Percentiles rank a stretch among this genome's conserved stretches.
These are phyloP conservation scores for Campoplex nolae DNA, from an alignment of 2,888 invertebrate genomes.

Conservation along the genomic window DNA sequence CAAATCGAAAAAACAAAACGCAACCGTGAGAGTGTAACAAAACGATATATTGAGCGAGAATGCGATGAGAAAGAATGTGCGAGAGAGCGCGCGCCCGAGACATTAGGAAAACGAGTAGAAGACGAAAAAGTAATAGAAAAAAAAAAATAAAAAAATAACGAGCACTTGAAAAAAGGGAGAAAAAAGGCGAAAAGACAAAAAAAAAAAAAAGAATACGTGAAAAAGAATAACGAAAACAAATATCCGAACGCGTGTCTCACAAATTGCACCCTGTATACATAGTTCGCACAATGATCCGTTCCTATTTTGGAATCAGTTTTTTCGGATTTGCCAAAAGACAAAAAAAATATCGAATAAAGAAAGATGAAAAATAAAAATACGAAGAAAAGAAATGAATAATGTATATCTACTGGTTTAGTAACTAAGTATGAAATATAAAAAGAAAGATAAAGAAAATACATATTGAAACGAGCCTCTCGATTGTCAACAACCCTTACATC, in stretches of 20 bases:
- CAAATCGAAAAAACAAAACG: slow-evolving; percentile 34
- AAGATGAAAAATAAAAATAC: slow-evolving; percentile 34
- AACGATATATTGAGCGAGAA: slow-evolving; percentile 66
- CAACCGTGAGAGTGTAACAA: slow-evolving; percentile 59
- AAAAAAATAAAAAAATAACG: slow-evolving; percentile 34
- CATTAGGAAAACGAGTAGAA: slow-evolving; percentile 72
- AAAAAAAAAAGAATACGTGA: slow-evolving; percentile 25
- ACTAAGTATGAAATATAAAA: slow-evolving; percentile 65
- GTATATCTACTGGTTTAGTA: slow-evolving; percentile 68
- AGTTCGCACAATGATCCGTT: slow-evolving; percentile 83
- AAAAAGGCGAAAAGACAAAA: slow-evolving; percentile 56
- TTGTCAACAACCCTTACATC: slow-evolving; percentile 56
- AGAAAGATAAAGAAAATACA: slow-evolving; percentile 58
- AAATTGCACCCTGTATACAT: slow-evolving; percentile 82
- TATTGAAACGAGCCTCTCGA: slow-evolving; percentile 62
- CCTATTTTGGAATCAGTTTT: slow-evolving; percentile 82
- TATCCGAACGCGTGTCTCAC: slow-evolving; percentile 75
- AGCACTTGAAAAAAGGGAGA: slow-evolving; percentile 48
- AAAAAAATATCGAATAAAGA: slow-evolving; percentile 52
- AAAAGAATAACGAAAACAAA: slow-evolving; percentile 53
- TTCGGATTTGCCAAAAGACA: slow-evolving; percentile 80
- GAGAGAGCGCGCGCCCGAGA: slow-evolving; percentile 58
- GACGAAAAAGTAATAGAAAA: slow-evolving; percentile 15
- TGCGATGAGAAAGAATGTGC: slow-evolving; percentile 63
- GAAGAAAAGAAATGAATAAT: slow-evolving; percentile 54